phyloP scores from a whole-genome alignment of 2,797 vertebrate species.

The Choloepus didactylus region DNA sequence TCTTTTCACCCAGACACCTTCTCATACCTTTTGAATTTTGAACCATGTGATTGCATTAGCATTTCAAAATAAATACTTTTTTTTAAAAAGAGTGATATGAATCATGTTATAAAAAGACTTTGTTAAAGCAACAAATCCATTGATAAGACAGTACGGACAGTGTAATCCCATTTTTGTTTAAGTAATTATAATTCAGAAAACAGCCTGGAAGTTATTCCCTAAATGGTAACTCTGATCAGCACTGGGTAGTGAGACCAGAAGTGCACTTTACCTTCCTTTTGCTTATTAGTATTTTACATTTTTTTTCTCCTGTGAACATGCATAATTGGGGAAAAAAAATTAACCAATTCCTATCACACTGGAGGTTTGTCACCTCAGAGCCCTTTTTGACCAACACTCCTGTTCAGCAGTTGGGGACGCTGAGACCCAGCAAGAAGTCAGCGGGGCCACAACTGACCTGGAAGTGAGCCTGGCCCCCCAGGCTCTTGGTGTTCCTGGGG shows the following conservation, averaged over 20 bases:
- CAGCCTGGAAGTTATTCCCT: background rate
- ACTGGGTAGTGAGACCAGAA: background rate
- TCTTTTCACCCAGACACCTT: background rate
- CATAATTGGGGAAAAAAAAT: background rate
- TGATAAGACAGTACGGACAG: background rate
- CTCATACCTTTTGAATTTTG: background rate
- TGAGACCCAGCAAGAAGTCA: background rate
- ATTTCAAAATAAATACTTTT: constrained; percentile 29
- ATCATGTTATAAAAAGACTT: background rate
- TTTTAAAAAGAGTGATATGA: background rate
- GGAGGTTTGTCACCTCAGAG: background rate
- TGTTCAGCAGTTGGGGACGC: background rate
- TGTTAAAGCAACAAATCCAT: background rate
- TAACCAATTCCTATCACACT: background rate
- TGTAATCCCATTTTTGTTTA: background rate
- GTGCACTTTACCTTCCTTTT: background rate
- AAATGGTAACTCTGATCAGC: background rate
- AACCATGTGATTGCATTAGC: background rate
- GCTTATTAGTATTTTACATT: background rate
- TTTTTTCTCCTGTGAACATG: background rate
- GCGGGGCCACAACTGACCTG: background rate
- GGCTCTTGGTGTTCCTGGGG: background rate
- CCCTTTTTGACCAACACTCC: background rate
- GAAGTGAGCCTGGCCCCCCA: background rate
- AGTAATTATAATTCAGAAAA: background rate